phyloP scores from a whole-genome alignment of 2,797 vertebrate species.

The Erethizon dorsatum region DNA sequence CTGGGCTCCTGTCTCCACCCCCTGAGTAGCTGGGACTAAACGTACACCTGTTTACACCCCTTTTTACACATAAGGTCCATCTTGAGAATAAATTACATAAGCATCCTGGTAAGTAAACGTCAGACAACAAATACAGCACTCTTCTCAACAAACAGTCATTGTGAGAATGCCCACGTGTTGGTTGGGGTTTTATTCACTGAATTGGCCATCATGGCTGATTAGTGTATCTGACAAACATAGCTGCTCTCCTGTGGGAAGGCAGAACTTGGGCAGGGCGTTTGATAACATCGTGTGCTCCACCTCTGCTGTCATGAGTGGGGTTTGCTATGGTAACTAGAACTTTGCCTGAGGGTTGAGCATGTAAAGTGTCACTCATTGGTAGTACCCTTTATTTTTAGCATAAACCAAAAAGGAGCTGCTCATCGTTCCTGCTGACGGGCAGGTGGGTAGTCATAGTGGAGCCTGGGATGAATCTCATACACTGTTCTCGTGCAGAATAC shows the following conservation, averaged over 20 bases:
- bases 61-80: conserved; percentile 61
- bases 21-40: neutral
- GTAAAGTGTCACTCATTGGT: conserved; percentile 75
- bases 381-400: conserved; percentile 81
- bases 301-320: conserved; percentile 55
- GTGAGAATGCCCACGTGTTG: conserved; percentile 24
- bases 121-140: conserved; percentile 31
- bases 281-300: neutral
- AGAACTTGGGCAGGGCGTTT: conserved; percentile 31
- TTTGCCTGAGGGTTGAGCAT: conserved; percentile 70
- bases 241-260: conserved; percentile 35
- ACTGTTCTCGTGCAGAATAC: neutral
- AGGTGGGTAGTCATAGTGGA: conserved; percentile 57
- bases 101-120: conserved; percentile 63
- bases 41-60: neutral
- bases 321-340: conserved; percentile 84
- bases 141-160: conserved; percentile 67
- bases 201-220: neutral
- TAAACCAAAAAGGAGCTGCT: conserved; percentile 49
- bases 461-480: neutral
- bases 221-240: conserved; percentile 24
- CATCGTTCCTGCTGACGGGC: conserved; percentile 62
- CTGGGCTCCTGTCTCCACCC: neutral
- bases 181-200: conserved; percentile 44
- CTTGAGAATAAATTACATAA: conserved; percentile 60